Percentiles rank a stretch among this genome's conserved stretches.
Evolutionary conservation across 2,888 invertebrate genomes (phyloP).

Genomic region (Norana najaformis): DNA sequence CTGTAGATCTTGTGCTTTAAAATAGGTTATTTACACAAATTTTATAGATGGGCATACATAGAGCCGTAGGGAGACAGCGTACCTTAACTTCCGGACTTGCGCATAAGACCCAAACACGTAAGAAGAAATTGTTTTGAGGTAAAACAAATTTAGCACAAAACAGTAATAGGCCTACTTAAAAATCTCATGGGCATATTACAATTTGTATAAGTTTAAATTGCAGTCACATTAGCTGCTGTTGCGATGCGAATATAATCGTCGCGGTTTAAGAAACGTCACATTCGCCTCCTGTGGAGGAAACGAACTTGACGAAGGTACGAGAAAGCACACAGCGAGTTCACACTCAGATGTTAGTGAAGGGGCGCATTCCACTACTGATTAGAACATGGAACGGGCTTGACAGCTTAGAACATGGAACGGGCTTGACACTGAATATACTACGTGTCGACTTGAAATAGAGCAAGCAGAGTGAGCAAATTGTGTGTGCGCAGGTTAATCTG

Average conservation of each 20-base stretch:
- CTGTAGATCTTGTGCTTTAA: too few relatives aligned
- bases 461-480: too few relatives aligned
- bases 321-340: too few relatives aligned
- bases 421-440: too few relatives aligned
- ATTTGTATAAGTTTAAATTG: neutral
- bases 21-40: too few relatives aligned
- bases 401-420: too few relatives aligned
- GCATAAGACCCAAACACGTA: neutral
- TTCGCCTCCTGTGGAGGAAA: neutral
- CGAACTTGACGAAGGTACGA: neutral
- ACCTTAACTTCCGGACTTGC: conserved; percentile 5
- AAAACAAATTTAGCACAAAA: neutral
- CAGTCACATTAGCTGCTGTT: neutral
- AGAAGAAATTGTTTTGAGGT: neutral
- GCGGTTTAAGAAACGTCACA: neutral
- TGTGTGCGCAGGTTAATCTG: too few relatives aligned
- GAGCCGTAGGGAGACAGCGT: neutral
- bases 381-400: too few relatives aligned
- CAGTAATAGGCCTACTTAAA: neutral
- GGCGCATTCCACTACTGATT: too few relatives aligned
- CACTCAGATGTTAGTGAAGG: too few relatives aligned
- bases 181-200: neutral
- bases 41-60: too few relatives aligned
- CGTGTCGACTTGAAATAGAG: too few relatives aligned
- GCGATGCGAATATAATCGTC: neutral